Evolutionary conservation across 2,888 invertebrate genomes (phyloP).

Genomic region (Drosophila tripunctata): DNA sequence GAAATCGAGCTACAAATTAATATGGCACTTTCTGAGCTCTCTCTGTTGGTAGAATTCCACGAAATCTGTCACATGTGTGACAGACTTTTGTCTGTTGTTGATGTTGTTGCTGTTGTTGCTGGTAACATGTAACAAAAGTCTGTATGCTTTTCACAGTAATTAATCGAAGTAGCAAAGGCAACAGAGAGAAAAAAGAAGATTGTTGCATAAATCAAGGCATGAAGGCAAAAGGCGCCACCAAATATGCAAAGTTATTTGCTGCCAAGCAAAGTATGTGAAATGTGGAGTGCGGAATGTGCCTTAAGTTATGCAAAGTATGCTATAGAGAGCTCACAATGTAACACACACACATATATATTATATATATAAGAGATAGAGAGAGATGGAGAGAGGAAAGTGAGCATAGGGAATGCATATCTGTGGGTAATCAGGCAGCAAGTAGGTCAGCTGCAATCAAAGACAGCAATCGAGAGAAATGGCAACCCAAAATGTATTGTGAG

Average conservation of each 20-base stretch:
- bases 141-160: conserved; percentile 48
- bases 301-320: conserved; percentile 70
- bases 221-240: conserved; percentile 59
- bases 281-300: conserved; percentile 69
- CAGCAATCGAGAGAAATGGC: conserved; percentile 64
- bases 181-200: conserved; percentile 36
- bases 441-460: conserved; percentile 77
- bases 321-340: conserved; percentile 19
- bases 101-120: not conserved
- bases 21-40: conserved; percentile 45
- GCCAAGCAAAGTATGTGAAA: conserved; percentile 65
- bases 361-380: not conserved
- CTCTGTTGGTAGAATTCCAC: not conserved
- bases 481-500: conserved; percentile 64
- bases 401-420: conserved; percentile 20
- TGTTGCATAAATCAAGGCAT: conserved; percentile 71
- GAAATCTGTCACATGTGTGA: conserved; percentile 25
- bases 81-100: conserved; percentile 6
- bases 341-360: not conserved
- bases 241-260: conserved; percentile 76
- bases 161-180: conserved; percentile 63
- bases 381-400: not conserved
- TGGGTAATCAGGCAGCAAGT: conserved; percentile 77
- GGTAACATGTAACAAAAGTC: conserved; percentile 33
- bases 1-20: conserved; percentile 53